phyloP scores from a whole-genome alignment of 1,140 invertebrate species.

The Aphidius gifuensis region DNA sequence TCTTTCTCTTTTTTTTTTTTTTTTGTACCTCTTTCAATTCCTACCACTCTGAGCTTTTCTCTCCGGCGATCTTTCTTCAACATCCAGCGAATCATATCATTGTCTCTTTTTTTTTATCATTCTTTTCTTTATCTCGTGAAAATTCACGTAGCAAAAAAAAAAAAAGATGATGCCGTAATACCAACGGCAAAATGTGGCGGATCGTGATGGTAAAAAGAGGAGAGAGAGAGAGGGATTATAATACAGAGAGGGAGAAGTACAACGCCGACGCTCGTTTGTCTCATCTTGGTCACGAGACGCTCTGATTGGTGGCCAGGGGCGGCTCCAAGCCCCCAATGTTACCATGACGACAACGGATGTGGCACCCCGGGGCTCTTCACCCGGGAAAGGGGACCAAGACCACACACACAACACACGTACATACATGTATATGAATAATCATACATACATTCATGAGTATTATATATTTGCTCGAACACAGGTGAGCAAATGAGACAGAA shows the following conservation, averaged over 20 bases:
- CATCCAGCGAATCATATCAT: no score
- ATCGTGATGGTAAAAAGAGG: no score
- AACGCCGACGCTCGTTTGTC: conserved; percentile 48
- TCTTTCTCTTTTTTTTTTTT: not conserved
- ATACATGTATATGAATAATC: conserved; percentile 1
- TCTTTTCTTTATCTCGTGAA: conserved; percentile 9
- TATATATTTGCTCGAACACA: no score
- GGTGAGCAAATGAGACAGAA: no score
- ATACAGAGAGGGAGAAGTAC: conserved; percentile 5
- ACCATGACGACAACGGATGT: conserved; percentile 56
- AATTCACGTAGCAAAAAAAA: not conserved
- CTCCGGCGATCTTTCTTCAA: no score
- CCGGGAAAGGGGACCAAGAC: conserved; percentile 26
- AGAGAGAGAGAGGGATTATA: not conserved
- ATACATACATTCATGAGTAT: not conserved
- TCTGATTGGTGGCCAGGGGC: conserved; percentile 53
- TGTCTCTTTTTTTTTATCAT: no score
- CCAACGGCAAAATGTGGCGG: no score
- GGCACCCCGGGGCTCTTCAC: conserved; percentile 38
- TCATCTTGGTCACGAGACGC: conserved; percentile 55
- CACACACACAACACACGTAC: no score
- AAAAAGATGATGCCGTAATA: no score
- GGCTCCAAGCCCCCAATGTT: conserved; percentile 52
- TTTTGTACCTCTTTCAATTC: no score
- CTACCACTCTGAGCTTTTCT: no score